Evolutionary conservation across 2,797 vertebrate genomes (phyloP).

Genomic region (Heterohyrax brucei): DNA sequence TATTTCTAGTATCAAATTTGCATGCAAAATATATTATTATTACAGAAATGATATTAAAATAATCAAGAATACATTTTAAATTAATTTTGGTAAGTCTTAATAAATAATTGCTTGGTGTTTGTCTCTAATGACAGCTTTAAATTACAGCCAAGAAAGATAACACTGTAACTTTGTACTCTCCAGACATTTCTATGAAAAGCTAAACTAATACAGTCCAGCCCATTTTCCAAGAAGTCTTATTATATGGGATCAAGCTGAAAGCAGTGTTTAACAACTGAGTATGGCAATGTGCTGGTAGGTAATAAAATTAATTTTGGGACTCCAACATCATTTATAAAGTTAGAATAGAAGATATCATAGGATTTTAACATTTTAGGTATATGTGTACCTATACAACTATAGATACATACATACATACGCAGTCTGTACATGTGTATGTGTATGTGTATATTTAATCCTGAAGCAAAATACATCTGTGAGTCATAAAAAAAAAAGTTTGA

Average conservation of each 20-base stretch:
- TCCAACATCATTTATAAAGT: not conserved
- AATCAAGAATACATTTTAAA: no score
- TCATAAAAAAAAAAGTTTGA: not conserved
- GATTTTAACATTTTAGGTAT: not conserved
- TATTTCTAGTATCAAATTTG: no score
- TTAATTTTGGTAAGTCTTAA: no score
- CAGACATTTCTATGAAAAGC: not conserved
- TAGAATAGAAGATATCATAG: not conserved
- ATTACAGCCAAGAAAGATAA: not conserved
- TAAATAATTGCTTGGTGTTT: no score
- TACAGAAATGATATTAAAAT: no score
- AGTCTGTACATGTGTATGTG: not conserved
- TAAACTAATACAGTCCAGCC: not conserved
- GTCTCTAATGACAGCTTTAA: no score
- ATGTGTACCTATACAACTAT: not conserved
- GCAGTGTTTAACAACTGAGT: not conserved
- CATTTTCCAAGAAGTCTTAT: not conserved
- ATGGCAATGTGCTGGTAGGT: not conserved
- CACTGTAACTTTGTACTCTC: not conserved
- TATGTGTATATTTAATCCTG: not conserved
- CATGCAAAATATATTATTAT: no score
- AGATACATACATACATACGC: not conserved
- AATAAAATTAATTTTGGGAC: constrained; percentile 40
- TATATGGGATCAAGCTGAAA: constrained; percentile 23
- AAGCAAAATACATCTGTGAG: not conserved